Evolutionary conservation across 2,888 invertebrate genomes (phyloP), one percentile per base, ranked within the genome.

Genomic region (Metacarcinus magister): DNA sequence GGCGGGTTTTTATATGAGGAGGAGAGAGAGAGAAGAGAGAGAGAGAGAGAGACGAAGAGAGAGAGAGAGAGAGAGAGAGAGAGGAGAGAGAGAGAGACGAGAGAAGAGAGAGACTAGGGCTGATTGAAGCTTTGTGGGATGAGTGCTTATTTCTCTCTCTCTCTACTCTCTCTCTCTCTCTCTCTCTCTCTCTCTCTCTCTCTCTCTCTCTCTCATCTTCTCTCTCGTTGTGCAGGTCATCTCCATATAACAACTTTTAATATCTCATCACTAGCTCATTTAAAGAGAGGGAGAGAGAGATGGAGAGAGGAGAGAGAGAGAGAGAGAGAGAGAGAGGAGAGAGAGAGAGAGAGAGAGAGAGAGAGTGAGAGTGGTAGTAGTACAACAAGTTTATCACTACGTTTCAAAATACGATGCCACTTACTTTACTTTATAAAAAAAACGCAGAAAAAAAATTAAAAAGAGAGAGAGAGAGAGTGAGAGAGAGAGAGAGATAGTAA

Each of bases 21-120:
- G 16, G 60, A 60, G 60, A 60, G 60, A 67, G 67, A 67, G 67
- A 67, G 67, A 67, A 67, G 67, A 67, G 67, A 67, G 67, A 67
- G 67, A 67, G 67, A 67, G 67, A n/a, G 67, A n/a, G n/a, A 23
- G 67, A 67, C 23, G n/a, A n/a, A 67, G 67, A 67, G 67, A 67
- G 67, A 67, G 67, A 67, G 67, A 67, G 67, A 67, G 67, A 67
- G 67, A 67, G 67, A 67, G 67, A 67, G 67, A 67, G 67, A 67
- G 7, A 54, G 10, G 1, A 16, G 54, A 23, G n/a, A n/a, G n/a
- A n/a, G n/a, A n/a, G n/a, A n/a, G n/a, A n/a, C n/a, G n/a, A n/a
- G n/a, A n/a, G n/a, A n/a, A n/a, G n/a, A n/a, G n/a, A n/a, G n/a
- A n/a, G n/a, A n/a, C n/a, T n/a, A n/a, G n/a, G n/a, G n/a, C n/a